Evolutionary conservation across 2,113 vertebrate species (phyloP), one percentile per base, ranked within the genome.

Genomic region (Seriola dumerili): DNA sequence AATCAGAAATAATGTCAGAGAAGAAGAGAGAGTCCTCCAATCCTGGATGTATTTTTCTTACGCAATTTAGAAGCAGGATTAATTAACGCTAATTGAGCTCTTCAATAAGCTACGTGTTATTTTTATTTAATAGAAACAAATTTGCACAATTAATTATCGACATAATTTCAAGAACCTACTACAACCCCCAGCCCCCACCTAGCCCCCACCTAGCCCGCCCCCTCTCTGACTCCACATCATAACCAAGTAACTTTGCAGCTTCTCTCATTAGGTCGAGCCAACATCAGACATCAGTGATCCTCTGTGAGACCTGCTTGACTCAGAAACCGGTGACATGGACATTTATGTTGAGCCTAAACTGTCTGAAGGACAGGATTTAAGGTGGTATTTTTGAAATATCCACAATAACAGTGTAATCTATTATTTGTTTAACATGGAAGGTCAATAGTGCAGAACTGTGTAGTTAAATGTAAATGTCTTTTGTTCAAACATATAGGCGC

Each of bases 91-190:
- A 99, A 99, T 98, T 97, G 97, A 98, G 96, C 97, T 90, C 97
- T 97, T 96, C 96, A 97, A 96, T 97, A 29, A 29, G 29, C 29
- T 29, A 97, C 96, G 95, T 97, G 96, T 96, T 98, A 97, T 97
- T 99, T 97, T 97, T 97, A 98, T 98, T 99, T 99, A 99, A 98
- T 98, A 97, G 97, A 97, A 98, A 97, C 96, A 98, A 97, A 99
- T 98, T 97, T 96, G 96, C 96, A 95, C 97, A 97, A 98, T 99
- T 99, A 98, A 99, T 98, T 99, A 97, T 96, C 94, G 95, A 96
- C 95, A 94, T 97, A 95, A 96, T 98, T 98, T 97, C 96, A 96
- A 97, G 96, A 96, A 97, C 92, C 96, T 96, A 96, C 97, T 96
- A 96, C 95, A 96, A 6, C n/a, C 59, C 16, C 40, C 10, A 1